Percentiles rank a stretch among this genome's conserved stretches.
Conservation (phyloP, 2,888 invertebrate genomes). For the Tetragnatha montana region DNA sequence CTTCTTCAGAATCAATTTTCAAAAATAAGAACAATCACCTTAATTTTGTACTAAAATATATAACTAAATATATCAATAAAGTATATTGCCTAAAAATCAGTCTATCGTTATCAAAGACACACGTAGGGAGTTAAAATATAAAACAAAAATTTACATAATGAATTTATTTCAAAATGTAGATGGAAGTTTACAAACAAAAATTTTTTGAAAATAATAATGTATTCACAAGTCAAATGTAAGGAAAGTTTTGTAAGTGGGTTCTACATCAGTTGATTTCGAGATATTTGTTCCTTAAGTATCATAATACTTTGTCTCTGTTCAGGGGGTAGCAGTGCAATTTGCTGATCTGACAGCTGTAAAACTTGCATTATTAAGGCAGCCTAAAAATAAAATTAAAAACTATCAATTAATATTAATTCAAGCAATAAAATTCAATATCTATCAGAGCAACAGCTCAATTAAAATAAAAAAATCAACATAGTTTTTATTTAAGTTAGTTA, state of each 20-base stretch:
- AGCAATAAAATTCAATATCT: neutral
- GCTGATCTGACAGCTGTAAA: slow-evolving; percentile 96
- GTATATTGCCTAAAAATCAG: no score
- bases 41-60: no score
- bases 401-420: neutral
- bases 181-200: neutral
- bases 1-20: no score
- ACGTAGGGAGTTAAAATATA: neutral
- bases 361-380: slow-evolving; percentile 99
- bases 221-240: neutral
- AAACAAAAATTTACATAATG: neutral
- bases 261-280: slow-evolving; percentile 79
- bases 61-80: no score
- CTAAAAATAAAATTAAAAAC: slow-evolving; percentile 77
- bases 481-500: neutral
- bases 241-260: neutral
- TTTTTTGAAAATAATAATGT: neutral
- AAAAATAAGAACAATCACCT: no score
- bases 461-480: neutral
- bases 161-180: neutral
- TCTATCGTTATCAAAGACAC: no score
- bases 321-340: slow-evolving; percentile 95
- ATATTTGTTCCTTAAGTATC: slow-evolving; percentile 96
- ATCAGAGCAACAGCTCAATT: neutral
- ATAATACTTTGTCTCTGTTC: slow-evolving; percentile 97